phyloP scores from a whole-genome alignment of 2,113 vertebrate species.

The Pithys albifrons region DNA sequence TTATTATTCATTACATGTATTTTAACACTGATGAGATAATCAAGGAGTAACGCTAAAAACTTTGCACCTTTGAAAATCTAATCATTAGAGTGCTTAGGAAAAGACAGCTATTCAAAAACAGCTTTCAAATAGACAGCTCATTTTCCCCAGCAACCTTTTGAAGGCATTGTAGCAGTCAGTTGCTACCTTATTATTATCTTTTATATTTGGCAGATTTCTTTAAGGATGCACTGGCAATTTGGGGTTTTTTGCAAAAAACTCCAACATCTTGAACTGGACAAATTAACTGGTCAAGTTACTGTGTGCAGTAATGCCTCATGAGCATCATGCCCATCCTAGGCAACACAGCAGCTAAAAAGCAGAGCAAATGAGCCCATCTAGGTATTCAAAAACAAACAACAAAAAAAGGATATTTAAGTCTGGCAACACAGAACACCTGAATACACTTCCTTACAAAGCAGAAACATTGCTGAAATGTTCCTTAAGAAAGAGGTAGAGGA shows the following conservation, averaged over 20 bases:
- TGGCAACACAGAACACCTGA: neutral
- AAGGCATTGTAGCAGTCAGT: neutral
- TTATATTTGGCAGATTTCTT: neutral
- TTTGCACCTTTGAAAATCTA: neutral
- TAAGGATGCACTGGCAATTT: neutral
- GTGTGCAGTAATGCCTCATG: neutral
- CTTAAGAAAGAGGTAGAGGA: neutral
- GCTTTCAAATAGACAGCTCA: neutral
- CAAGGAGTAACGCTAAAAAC: neutral
- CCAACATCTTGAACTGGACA: neutral
- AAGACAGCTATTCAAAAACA: neutral
- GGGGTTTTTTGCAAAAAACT: accelerated
- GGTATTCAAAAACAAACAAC: neutral
- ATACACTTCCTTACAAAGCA: neutral
- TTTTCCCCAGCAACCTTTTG: neutral
- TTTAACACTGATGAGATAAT: neutral
- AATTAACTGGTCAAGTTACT: neutral
- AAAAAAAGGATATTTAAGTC: neutral
- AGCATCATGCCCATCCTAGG: neutral
- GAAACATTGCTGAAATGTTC: neutral
- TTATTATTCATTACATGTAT: neutral
- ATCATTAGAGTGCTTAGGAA: neutral
- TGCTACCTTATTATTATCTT: neutral
- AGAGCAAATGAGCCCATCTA: neutral
- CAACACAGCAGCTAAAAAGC: neutral